A percentile compares a stretch with the other conserved stretches of the same genome.
phyloP scores from a whole-genome alignment of 2,888 invertebrate species.

The Lasius platythorax region DNA sequence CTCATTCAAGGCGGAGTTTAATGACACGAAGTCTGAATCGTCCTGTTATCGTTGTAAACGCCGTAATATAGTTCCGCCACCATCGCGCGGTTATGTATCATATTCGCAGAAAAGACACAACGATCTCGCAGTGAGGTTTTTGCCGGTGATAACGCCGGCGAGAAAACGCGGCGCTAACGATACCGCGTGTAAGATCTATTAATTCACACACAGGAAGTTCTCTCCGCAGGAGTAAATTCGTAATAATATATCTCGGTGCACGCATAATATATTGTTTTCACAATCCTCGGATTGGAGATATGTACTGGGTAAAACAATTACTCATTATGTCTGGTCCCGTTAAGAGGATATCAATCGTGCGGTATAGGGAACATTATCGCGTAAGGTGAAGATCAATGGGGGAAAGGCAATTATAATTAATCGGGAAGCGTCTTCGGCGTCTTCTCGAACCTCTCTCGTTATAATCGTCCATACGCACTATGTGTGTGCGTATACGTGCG shows the following conservation, averaged over 20 bases:
- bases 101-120: slow-evolving; percentile 52
- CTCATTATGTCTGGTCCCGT: slow-evolving; percentile 44
- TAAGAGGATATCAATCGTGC: slow-evolving; percentile 52
- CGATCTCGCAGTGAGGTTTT: slow-evolving; percentile 8
- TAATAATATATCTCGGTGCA: slow-evolving; percentile 3
- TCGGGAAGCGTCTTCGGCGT: slow-evolving; percentile 59
- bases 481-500: background rate
- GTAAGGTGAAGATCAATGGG: slow-evolving; percentile 67
- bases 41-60: slow-evolving; percentile 39
- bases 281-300: slow-evolving; percentile 25
- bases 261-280: slow-evolving; percentile 42
- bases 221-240: slow-evolving; percentile 24
- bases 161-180: slow-evolving; percentile 30
- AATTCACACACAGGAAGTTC: slow-evolving; percentile 39
- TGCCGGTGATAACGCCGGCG: slow-evolving; percentile 54
- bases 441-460: slow-evolving; percentile 23
- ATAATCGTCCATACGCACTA: slow-evolving; percentile 28
- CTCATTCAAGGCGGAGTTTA: slow-evolving; percentile 63
- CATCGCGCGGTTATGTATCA: background rate
- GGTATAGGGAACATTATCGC: slow-evolving; percentile 51
- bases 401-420: slow-evolving; percentile 68
- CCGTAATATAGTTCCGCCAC: background rate
- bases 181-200: slow-evolving; percentile 49
- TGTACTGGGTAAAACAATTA: slow-evolving; percentile 54
- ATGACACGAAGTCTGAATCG: slow-evolving; percentile 38